These are phyloP conservation scores for Pollenia griseotomentosa DNA, from an alignment of 2,888 invertebrate species.

Conservation along the genomic window DNA sequence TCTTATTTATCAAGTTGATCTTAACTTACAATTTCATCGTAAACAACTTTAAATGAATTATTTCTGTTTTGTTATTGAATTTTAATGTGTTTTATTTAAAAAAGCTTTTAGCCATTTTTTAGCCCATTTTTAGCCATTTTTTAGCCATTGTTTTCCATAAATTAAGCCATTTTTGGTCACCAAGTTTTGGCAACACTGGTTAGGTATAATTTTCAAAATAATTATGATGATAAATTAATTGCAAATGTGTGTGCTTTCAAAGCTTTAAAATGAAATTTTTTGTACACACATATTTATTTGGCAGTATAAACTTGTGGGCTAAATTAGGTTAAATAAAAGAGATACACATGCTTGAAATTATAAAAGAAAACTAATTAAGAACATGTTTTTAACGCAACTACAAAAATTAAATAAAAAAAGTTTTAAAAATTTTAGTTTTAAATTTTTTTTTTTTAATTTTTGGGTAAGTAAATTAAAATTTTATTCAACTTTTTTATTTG, in stretches of 20 bases:
- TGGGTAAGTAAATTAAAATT: background rate
- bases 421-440: background rate
- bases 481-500: background rate
- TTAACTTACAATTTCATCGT: no score
- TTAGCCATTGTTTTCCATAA: no score
- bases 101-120: no score
- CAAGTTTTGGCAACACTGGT: no score
- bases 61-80: no score
- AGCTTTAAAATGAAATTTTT: background rate
- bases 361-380: background rate
- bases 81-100: no score
- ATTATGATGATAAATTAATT: conserved; percentile 37
- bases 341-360: no score
- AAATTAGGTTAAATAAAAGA: conserved; percentile 49
- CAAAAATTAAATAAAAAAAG: background rate
- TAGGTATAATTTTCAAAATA: conserved; percentile 3
- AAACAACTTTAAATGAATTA: no score
- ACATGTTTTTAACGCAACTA: background rate
- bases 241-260: conserved; percentile 1
- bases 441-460: background rate
- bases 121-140: no score
- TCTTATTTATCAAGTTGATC: no score
- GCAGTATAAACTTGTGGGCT: conserved; percentile 26
- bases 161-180: no score
- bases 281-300: background rate